Evolutionary conservation across 2,113 vertebrate species (phyloP).

Genomic region (Podilymbus podiceps): DNA sequence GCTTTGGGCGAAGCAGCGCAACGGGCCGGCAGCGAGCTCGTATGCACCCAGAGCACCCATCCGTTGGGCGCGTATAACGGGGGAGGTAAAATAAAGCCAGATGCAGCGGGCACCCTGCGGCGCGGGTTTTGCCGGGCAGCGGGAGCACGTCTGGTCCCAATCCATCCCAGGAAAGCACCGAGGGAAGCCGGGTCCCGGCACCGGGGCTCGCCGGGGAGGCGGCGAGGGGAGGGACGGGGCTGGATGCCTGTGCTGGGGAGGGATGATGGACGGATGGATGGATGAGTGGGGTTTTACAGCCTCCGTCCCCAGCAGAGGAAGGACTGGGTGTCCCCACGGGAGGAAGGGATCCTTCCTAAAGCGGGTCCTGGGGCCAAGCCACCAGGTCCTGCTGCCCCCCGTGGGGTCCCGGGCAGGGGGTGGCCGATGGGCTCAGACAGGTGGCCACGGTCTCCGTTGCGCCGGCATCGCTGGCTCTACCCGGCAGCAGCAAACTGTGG

Average conservation of each 20-base stretch:
- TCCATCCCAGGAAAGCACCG: rapidly evolving
- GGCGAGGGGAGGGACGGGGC: neutral
- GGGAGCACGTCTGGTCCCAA: neutral
- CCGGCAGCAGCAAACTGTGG: neutral
- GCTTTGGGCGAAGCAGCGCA: rapidly evolving
- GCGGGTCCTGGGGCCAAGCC: neutral
- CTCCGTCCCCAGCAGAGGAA: neutral
- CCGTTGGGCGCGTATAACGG: rapidly evolving
- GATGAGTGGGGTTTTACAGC: neutral
- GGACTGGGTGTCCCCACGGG: rapidly evolving
- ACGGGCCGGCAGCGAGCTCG: rapidly evolving
- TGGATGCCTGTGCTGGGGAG: neutral
- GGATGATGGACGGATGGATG: neutral
- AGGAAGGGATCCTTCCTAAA: neutral
- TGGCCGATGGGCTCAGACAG: neutral
- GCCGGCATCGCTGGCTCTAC: neutral
- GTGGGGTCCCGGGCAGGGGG: neutral
- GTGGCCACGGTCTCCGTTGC: neutral
- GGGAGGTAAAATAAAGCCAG: neutral
- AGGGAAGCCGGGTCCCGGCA: too few relatives aligned
- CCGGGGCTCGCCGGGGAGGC: neutral
- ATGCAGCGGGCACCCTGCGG: too few relatives aligned
- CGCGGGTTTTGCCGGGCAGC: neutral
- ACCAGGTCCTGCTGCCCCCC: neutral
- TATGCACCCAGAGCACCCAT: neutral